Percentiles rank a stretch among this genome's conserved stretches.
These are phyloP conservation scores for Apis mellifera DNA, from an alignment of 1,140 invertebrate species.

Conservation along the genomic window DNA sequence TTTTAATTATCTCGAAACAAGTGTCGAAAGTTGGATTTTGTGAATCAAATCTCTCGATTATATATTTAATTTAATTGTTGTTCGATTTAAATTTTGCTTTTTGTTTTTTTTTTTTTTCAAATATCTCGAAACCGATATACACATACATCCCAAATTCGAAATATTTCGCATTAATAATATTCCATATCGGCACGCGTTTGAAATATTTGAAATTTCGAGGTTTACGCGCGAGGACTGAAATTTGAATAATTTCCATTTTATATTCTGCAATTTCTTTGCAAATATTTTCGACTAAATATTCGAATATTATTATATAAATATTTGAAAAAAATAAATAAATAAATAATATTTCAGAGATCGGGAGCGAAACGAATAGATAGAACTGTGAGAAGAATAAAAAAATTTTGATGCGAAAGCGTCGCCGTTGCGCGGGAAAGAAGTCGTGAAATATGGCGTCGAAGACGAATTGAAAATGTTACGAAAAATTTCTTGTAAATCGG, in stretches of 20 bases:
- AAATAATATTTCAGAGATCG: too few species aligned
- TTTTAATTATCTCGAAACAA: too few species aligned
- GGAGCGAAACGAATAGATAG: background rate
- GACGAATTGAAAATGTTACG: background rate
- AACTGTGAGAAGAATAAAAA: background rate
- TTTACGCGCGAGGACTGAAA: background rate
- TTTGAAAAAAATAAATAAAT: too few species aligned
- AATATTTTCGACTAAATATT: background rate
- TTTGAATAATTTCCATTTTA: background rate
- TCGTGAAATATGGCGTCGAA: background rate
- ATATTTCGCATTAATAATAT: background rate
- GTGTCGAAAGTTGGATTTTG: too few species aligned
- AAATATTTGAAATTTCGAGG: background rate
- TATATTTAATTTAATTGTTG: too few species aligned
- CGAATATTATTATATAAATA: too few species aligned
- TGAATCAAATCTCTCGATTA: too few species aligned
- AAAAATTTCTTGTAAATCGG: slow-evolving; percentile 27
- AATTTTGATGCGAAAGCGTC: background rate
- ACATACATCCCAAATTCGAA: background rate
- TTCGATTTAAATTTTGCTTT: too few species aligned
- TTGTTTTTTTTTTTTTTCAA: too few species aligned
- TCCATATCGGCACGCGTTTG: background rate
- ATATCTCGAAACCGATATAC: too few species aligned
- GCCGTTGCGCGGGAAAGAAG: background rate
- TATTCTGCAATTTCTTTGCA: background rate